Conservation (phyloP, 2,113 vertebrate species). For the Cyanoliseus patagonus region DNA sequence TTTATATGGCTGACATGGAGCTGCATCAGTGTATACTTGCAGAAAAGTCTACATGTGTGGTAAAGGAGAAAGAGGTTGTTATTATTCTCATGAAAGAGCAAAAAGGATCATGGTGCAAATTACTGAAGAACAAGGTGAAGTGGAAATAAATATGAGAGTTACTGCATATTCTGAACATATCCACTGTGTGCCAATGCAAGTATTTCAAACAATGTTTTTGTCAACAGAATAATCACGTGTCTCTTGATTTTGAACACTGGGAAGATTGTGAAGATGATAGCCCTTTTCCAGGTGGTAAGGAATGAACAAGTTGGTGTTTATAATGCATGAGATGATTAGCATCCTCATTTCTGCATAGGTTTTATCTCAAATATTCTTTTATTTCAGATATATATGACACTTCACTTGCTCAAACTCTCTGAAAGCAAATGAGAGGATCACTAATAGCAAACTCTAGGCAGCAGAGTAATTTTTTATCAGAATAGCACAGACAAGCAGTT, state of each 20-base stretch:
- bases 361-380: neutral
- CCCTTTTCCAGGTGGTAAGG: constrained; percentile 67
- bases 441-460: neutral
- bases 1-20: constrained; percentile 74
- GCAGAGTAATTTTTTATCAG: neutral
- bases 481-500: neutral
- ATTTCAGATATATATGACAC: neutral
- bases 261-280: constrained; percentile 69
- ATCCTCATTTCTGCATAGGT: neutral
- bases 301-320: neutral
- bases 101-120: constrained; percentile 46
- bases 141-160: neutral
- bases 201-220: neutral
- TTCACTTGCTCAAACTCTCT: neutral
- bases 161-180: neutral
- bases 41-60: constrained; percentile 51
- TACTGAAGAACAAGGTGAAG: constrained; percentile 73
- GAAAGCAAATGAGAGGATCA: neutral
- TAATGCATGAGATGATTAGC: neutral
- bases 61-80: constrained; percentile 55
- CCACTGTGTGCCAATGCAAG: neutral
- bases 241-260: constrained; percentile 77
- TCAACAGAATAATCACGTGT: constrained; percentile 73
- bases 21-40: constrained; percentile 55
- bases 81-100: constrained; percentile 70